phyloP scores from a whole-genome alignment of 2,797 vertebrate species.

The Chelon auratus region DNA sequence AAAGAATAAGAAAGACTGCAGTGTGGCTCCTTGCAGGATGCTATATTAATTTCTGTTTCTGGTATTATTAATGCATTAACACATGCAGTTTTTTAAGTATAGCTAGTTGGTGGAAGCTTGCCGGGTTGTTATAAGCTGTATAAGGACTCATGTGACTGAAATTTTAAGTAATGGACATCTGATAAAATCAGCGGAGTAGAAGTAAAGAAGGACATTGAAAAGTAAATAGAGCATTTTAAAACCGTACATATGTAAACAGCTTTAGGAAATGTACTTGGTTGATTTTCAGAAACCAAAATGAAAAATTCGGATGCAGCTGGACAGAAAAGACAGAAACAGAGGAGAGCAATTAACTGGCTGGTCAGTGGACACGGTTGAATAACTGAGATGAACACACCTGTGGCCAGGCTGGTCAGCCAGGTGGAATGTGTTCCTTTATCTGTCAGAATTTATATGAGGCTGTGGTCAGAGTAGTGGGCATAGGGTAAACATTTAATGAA shows the following conservation, averaged over 20 bases:
- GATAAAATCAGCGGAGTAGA: no score
- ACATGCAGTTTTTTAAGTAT: no score
- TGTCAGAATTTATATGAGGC: slow-evolving; percentile 19
- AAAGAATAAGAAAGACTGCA: no score
- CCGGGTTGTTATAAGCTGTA: no score
- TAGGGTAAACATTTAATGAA: slow-evolving; percentile 34
- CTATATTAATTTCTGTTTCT: no score
- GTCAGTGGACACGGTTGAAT: slow-evolving; percentile 17
- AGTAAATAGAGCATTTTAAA: background rate
- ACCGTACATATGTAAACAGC: background rate
- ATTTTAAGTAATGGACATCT: no score
- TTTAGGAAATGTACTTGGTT: background rate
- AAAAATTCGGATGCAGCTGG: background rate
- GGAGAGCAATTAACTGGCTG: slow-evolving; percentile 10
- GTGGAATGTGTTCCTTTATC: background rate
- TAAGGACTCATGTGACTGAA: no score
- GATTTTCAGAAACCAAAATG: background rate
- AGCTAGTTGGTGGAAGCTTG: no score
- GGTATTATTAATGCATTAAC: no score
- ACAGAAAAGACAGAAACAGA: slow-evolving; percentile 9
- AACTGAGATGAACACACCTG: slow-evolving; percentile 25
- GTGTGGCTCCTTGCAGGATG: no score
- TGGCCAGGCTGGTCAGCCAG: slow-evolving; percentile 16
- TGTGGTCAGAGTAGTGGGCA: slow-evolving; percentile 16
- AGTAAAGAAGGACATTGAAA: no score